These are phyloP conservation scores for Ptychodera flava DNA, from an alignment of 35 echinoderm and acorn worm genomes.

Conservation along the genomic window DNA sequence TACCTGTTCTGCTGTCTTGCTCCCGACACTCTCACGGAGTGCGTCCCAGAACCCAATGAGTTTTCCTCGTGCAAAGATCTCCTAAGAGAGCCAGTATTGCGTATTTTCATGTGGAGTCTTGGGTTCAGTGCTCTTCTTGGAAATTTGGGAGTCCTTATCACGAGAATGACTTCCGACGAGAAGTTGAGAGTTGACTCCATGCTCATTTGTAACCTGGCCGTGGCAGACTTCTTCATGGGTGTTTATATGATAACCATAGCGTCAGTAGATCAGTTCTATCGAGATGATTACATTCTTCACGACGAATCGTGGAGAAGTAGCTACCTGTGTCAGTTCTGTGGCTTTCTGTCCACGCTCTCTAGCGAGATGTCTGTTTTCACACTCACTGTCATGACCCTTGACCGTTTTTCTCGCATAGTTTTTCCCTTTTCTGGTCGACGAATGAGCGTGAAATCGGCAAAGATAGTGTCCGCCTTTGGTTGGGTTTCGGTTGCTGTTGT, in stretches of 20 bases:
- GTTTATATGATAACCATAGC: slow-evolving; percentile 44
- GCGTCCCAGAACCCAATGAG: neutral
- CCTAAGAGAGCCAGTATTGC: neutral
- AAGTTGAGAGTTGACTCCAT: neutral
- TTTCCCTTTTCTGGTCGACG: slow-evolving; percentile 82
- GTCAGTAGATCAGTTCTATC: slow-evolving; percentile 20
- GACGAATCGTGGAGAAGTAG: slow-evolving; percentile 31
- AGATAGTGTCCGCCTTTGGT: slow-evolving; percentile 30
- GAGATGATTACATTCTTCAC: slow-evolving; percentile 8
- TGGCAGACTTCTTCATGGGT: slow-evolving; percentile 44
- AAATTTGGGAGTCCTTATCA: slow-evolving; percentile 8
- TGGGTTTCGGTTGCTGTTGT: slow-evolving; percentile 70
- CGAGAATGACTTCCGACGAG: neutral
- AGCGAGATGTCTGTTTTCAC: slow-evolving; percentile 61
- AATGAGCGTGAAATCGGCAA: slow-evolving; percentile 70
- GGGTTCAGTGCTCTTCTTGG: slow-evolving; percentile 30
- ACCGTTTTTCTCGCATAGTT: slow-evolving; percentile 64
- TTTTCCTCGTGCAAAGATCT: slow-evolving; percentile 41
- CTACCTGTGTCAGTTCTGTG: slow-evolving; percentile 32
- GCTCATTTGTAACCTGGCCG: slow-evolving; percentile 31
- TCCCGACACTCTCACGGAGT: too few species aligned
- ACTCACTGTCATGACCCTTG: slow-evolving; percentile 59
- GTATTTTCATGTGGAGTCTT: slow-evolving; percentile 21
- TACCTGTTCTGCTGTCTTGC: slow-evolving; percentile 82
- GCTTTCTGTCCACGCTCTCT: slow-evolving; percentile 51